Conservation (phyloP, 2,113 vertebrate genomes). For the Rhombomys opimus region DNA sequence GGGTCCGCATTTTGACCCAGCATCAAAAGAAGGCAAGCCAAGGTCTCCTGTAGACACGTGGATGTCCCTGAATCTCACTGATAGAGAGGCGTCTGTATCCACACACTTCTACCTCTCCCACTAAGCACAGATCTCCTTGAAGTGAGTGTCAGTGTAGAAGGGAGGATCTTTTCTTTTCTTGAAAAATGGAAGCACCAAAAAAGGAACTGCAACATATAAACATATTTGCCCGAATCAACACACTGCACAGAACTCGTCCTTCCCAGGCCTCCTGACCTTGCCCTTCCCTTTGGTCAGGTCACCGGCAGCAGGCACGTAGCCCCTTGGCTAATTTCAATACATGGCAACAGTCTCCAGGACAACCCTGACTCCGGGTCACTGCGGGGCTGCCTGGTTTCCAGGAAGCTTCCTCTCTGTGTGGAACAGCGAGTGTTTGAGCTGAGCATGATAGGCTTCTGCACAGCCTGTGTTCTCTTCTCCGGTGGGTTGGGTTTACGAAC, state of each 20-base stretch:
- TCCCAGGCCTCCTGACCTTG: constrained; percentile 49
- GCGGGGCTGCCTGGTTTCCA: constrained; percentile 59
- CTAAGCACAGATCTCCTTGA: background rate
- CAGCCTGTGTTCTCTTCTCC: constrained; percentile 50
- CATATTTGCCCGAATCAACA: constrained; percentile 23
- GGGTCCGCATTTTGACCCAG: background rate
- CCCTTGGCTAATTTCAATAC: constrained; percentile 47
- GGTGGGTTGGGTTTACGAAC: constrained; percentile 11
- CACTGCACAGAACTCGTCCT: constrained; percentile 28
- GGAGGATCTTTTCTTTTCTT: background rate
- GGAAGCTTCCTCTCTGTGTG: constrained; percentile 57
- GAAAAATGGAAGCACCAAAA: background rate
- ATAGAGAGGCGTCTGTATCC: background rate
- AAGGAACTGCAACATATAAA: constrained; percentile 38
- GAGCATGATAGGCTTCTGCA: background rate
- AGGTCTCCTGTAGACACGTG: background rate
- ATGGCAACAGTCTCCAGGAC: constrained; percentile 55
- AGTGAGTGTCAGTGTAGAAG: background rate
- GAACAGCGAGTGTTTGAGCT: background rate
- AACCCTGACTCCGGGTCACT: constrained; percentile 63
- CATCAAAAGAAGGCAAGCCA: background rate
- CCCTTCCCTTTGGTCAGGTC: constrained; percentile 59
- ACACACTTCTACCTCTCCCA: background rate
- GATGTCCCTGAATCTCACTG: background rate
- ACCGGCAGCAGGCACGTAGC: background rate